A percentile compares a stretch with the other conserved stretches of the same genome.
These are phyloP conservation scores for Orius insidiosus DNA, from an alignment of 1,140 invertebrate species.

Conservation along the genomic window DNA sequence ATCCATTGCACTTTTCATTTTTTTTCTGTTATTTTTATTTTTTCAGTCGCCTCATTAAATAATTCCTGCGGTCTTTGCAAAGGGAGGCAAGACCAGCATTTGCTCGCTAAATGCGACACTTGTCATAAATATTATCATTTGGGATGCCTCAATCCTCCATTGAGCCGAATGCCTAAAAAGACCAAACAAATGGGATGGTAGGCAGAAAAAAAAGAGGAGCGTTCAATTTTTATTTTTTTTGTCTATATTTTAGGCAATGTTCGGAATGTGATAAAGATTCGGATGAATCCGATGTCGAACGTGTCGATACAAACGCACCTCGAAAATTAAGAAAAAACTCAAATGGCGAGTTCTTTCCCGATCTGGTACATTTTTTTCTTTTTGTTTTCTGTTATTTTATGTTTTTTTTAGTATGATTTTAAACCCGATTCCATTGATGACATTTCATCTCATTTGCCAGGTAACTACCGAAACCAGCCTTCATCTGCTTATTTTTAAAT, in stretches of 20 bases:
- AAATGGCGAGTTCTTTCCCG: conserved; percentile 12
- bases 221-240: background rate
- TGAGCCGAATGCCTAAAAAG: conserved; percentile 85
- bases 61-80: conserved; percentile 72
- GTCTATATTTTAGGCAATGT: conserved; percentile 47
- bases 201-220: conserved; percentile 15
- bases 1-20: too few species aligned
- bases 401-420: conserved; percentile 8
- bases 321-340: conserved; percentile 34
- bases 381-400: background rate
- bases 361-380: conserved; percentile 7
- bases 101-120: conserved; percentile 85
- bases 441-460: background rate
- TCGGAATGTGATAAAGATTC: conserved; percentile 72
- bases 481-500: background rate
- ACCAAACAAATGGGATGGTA: conserved; percentile 85
- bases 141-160: conserved; percentile 77
- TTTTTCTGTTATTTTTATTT: conserved; percentile 4
- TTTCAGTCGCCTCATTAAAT: conserved; percentile 14
- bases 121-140: conserved; percentile 87
- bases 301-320: conserved; percentile 54
- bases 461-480: conserved; percentile 2
- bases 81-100: conserved; percentile 62
- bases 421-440: background rate
- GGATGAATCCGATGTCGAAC: conserved; percentile 54